These are phyloP conservation scores for Botrylloides violaceus DNA, from an alignment of 23 tunicate species.

Conservation along the genomic window DNA sequence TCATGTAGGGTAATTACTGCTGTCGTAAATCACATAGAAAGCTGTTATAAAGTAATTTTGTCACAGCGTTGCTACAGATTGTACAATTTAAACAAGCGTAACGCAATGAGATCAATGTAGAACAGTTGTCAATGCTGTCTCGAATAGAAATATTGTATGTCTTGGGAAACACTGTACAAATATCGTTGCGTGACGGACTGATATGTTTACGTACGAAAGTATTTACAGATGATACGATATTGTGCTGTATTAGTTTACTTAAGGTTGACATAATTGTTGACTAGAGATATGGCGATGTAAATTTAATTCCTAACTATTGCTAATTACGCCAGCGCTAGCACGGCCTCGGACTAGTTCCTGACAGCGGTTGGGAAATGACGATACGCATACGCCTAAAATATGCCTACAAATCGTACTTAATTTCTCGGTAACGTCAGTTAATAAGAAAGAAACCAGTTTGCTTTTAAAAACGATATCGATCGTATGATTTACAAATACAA, in stretches of 20 bases:
- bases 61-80: background rate
- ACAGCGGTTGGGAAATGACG: no score
- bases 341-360: no score
- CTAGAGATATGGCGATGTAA: background rate
- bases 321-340: background rate
- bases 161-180: background rate
- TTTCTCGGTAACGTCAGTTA: no score
- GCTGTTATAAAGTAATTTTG: background rate
- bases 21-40: background rate
- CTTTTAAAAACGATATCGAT: no score
- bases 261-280: background rate
- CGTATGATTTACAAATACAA: no score
- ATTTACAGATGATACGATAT: background rate
- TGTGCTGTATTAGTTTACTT: background rate
- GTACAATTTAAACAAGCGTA: background rate
- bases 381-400: no score
- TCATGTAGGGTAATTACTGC: background rate
- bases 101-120: background rate
- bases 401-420: no score
- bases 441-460: no score
- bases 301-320: background rate
- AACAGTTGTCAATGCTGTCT: background rate
- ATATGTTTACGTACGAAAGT: background rate
- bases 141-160: background rate
- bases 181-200: background rate